A percentile compares a stretch with the other conserved stretches of the same genome.
phyloP scores from a whole-genome alignment of 2,797 vertebrate genomes.

The Neosilurus hyrtlii region DNA sequence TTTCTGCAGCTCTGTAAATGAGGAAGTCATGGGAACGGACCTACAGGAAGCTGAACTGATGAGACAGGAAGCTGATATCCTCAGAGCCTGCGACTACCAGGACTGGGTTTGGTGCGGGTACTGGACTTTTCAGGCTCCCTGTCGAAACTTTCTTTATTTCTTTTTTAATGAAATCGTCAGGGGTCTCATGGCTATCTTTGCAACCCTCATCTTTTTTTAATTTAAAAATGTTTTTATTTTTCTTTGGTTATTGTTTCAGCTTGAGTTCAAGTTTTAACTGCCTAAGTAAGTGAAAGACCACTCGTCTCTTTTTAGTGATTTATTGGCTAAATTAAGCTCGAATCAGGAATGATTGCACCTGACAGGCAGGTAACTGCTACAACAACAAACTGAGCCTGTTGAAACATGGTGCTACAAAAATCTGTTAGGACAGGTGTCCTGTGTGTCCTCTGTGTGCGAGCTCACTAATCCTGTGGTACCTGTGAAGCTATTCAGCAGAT shows the following conservation, averaged over 20 bases:
- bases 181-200: conserved; percentile 42
- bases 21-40: conserved; percentile 41
- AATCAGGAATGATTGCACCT: conserved; percentile 27
- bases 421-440: not conserved
- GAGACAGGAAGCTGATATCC: conserved; percentile 38
- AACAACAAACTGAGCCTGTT: conserved; percentile 25
- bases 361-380: conserved; percentile 14
- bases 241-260: conserved; percentile 42
- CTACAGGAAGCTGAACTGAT: conserved; percentile 39
- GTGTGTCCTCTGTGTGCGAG: conserved; percentile 3
- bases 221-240: not conserved
- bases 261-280: conserved; percentile 47
- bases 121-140: conserved; percentile 34
- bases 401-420: conserved; percentile 18
- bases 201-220: not conserved
- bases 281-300: conserved; percentile 46
- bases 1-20: conserved; percentile 28
- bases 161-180: conserved; percentile 38
- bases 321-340: conserved; percentile 25
- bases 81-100: conserved; percentile 17
- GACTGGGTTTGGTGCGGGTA: conserved; percentile 29
- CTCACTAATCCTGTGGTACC: conserved; percentile 31
- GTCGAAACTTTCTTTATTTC: conserved; percentile 12
- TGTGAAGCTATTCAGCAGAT: conserved; percentile 12
- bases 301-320: conserved; percentile 39